These are phyloP conservation scores for Tinamus guttatus DNA, from an alignment of 2,113 vertebrate genomes.

Conservation along the genomic window DNA sequence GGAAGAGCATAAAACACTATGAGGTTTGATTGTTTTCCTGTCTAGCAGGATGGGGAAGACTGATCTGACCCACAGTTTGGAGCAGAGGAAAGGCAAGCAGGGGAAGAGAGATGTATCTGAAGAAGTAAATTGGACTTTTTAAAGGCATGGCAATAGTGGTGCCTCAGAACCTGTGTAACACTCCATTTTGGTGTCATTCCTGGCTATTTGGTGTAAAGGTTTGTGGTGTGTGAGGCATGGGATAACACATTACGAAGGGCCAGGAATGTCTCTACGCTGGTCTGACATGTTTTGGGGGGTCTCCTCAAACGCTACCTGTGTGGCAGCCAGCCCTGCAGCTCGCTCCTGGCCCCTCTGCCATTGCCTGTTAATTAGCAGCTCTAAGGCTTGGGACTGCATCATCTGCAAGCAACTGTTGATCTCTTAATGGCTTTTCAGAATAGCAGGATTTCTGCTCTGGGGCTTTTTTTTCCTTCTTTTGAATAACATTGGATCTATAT, in stretches of 20 bases:
- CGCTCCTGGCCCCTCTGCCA: neutral
- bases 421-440: neutral
- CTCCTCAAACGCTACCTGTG: neutral
- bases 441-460: neutral
- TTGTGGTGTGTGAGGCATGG: neutral
- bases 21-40: constrained; percentile 4
- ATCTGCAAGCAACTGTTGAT: neutral
- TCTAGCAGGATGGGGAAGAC: neutral
- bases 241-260: neutral
- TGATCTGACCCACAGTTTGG: neutral
- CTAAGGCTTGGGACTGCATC: neutral
- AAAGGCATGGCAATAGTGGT: neutral
- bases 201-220: neutral
- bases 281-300: neutral
- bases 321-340: neutral
- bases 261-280: neutral
- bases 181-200: neutral
- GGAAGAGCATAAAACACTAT: neutral
- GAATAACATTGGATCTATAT: neutral
- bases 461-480: neutral
- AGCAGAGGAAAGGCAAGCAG: neutral
- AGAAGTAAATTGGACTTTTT: neutral
- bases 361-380: neutral
- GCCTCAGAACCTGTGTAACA: neutral
- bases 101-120: neutral